Conservation (phyloP, 2,113 vertebrate genomes). For the Phocoena phocoena region DNA sequence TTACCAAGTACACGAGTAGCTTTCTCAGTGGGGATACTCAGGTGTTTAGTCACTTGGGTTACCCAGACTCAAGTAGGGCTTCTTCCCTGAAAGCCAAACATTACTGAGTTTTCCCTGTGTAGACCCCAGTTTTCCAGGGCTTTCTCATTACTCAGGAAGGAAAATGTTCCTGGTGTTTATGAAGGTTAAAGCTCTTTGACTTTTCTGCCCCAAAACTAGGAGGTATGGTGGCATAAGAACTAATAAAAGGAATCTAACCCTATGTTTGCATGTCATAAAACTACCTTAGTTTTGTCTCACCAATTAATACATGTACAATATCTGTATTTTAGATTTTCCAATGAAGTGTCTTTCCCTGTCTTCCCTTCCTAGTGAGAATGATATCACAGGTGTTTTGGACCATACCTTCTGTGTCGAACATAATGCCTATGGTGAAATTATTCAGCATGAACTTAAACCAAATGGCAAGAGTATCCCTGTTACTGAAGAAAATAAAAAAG, state of each 20-base stretch:
- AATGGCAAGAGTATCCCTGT: constrained; percentile 97
- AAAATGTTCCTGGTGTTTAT: constrained; percentile 37
- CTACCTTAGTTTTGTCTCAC: not conserved
- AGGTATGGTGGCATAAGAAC: not conserved
- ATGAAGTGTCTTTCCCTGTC: constrained; percentile 38
- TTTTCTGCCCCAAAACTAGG: not conserved
- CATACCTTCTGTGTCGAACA: constrained; percentile 99
- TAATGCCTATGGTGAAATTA: constrained; percentile 98
- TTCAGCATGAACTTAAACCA: constrained; percentile 98
- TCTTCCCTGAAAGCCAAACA: not conserved
- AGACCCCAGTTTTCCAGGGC: not conserved
- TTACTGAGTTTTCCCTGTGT: not conserved
- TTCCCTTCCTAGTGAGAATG: constrained; percentile 91
- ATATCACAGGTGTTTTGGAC: constrained; percentile 98
- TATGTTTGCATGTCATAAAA: not conserved
- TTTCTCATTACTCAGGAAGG: not conserved
- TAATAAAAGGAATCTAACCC: not conserved
- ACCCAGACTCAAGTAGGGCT: not conserved
- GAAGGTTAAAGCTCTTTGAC: not conserved
- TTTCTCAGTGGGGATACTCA: not conserved
- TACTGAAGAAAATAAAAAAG: constrained; percentile 98
- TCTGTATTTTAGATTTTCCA: constrained; percentile 21
- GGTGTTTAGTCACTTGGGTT: not conserved
- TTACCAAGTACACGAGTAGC: not conserved
- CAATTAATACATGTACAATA: not conserved